These are phyloP conservation scores for Pseudonaja textilis DNA, from an alignment of 2,113 vertebrate species.

Conservation along the genomic window DNA sequence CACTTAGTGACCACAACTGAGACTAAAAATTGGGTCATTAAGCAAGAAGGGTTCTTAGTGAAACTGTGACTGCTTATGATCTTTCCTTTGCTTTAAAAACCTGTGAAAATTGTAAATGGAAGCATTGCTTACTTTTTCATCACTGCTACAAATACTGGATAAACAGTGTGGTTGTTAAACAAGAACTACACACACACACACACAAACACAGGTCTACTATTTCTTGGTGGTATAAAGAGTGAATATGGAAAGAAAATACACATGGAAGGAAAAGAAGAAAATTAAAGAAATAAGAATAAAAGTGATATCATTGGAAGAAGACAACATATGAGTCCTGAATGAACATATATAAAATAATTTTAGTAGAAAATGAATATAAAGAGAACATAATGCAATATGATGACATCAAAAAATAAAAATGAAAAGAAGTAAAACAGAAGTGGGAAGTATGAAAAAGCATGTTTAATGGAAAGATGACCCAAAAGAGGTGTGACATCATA, in stretches of 20 bases:
- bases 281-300: background rate
- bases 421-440: background rate
- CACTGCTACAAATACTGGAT: background rate
- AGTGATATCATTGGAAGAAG: background rate
- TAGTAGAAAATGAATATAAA: background rate
- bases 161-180: background rate
- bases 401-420: background rate
- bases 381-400: background rate
- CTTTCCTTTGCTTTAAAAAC: background rate
- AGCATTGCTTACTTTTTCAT: background rate
- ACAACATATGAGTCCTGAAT: background rate
- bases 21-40: background rate
- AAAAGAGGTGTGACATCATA: background rate
- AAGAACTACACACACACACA: too few relatives aligned
- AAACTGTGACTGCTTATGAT: background rate
- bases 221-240: background rate
- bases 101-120: background rate
- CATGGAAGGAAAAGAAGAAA: background rate
- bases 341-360: background rate
- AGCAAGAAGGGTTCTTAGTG: background rate
- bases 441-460: background rate
- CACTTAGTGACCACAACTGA: background rate
- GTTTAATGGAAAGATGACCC: background rate
- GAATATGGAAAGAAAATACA: background rate
- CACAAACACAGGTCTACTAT: background rate